These are phyloP conservation scores for Amblyornis subalaris DNA, from an alignment of 2,113 vertebrate genomes.

Conservation along the genomic window DNA sequence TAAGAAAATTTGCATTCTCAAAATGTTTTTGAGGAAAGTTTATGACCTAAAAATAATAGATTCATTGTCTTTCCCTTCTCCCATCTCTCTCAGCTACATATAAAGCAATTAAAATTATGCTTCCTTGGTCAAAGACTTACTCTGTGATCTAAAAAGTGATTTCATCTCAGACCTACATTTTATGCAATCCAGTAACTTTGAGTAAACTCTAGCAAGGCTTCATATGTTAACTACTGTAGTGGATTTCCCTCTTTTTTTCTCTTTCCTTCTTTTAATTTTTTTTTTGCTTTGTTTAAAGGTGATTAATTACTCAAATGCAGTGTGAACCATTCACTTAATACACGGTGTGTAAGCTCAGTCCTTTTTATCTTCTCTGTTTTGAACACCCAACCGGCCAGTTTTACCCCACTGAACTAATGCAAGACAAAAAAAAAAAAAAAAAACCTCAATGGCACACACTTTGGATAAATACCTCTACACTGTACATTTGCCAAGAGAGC, in stretches of 20 bases:
- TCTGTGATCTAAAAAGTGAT: constrained; percentile 3
- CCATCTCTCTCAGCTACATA: background rate
- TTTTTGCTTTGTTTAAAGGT: constrained; percentile 31
- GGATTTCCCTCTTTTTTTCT: background rate
- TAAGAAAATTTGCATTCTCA: constrained; percentile 30
- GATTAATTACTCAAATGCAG: constrained; percentile 62
- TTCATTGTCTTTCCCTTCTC: constrained; percentile 2
- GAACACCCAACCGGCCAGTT: constrained; percentile 43
- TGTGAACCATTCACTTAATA: constrained; percentile 60
- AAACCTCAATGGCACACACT: constrained; percentile 59
- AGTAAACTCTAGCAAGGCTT: constrained; percentile 23
- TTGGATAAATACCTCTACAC: constrained; percentile 71
- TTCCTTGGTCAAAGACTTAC: background rate
- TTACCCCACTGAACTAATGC: constrained; percentile 42
- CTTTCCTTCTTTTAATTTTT: background rate
- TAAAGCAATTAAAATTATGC: constrained; percentile 29
- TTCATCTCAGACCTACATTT: background rate
- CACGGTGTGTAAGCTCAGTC: constrained; percentile 36
- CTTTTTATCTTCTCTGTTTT: constrained; percentile 61
- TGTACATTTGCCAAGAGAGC: constrained; percentile 73
- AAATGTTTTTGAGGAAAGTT: constrained; percentile 39
- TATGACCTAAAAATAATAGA: constrained; percentile 43
- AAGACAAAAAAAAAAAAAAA: constrained; percentile 50
- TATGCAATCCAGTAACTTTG: background rate
- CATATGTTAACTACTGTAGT: constrained; percentile 12